Percentiles rank a stretch among this genome's conserved stretches.
These are phyloP conservation scores for Papilio polytes DNA, from an alignment of 1,140 invertebrate species.

Conservation along the genomic window DNA sequence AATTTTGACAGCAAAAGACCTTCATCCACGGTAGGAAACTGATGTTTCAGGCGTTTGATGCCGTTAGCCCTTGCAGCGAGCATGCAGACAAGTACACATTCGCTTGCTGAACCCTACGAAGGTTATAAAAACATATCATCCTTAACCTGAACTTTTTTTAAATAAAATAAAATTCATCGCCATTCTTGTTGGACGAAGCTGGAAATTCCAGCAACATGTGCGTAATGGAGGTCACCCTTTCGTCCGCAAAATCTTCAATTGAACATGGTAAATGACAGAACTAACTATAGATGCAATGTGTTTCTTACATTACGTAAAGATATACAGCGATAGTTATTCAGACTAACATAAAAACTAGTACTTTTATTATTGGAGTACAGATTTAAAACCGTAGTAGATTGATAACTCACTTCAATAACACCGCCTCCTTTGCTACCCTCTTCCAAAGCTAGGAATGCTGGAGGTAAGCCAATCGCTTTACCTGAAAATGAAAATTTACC, in stretches of 20 bases:
- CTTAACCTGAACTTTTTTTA: slow-evolving; percentile 84
- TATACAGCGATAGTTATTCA: no score
- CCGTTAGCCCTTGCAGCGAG: slow-evolving; percentile 97
- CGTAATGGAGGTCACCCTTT: not conserved
- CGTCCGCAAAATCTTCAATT: not conserved
- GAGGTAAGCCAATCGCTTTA: slow-evolving; percentile 95
- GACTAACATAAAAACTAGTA: no score
- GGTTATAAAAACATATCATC: slow-evolving; percentile 32
- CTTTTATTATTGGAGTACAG: not conserved
- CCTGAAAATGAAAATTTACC: no score
- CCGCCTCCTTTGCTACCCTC: slow-evolving; percentile 95
- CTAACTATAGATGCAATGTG: not conserved
- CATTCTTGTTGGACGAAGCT: not conserved
- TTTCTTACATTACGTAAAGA: no score
- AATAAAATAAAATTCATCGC: not conserved
- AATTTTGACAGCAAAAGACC: slow-evolving; percentile 97
- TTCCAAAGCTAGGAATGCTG: slow-evolving; percentile 92
- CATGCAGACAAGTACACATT: slow-evolving; percentile 96
- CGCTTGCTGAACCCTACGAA: slow-evolving; percentile 96
- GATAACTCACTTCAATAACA: slow-evolving; percentile 92
- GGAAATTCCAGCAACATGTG: not conserved
- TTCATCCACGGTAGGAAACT: slow-evolving; percentile 96
- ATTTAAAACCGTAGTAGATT: not conserved
- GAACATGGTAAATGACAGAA: not conserved
- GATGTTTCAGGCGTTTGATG: slow-evolving; percentile 94